phyloP scores from a whole-genome alignment of 2,888 invertebrate species.

The Mimas tiliae region DNA sequence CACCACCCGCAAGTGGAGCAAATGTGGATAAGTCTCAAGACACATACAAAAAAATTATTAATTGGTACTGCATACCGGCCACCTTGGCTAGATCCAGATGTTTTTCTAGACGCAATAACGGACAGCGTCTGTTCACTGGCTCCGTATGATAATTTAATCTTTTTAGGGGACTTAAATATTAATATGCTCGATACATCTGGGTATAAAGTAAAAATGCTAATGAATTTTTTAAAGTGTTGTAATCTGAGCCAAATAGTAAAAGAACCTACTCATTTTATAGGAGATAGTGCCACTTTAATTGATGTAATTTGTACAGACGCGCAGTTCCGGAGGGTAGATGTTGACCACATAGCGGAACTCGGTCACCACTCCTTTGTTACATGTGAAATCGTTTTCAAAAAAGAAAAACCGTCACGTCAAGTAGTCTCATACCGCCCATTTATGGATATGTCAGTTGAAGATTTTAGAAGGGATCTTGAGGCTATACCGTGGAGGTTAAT shows the following conservation, averaged over 20 bases:
- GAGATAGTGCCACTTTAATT: neutral
- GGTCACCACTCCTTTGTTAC: constrained; percentile 20
- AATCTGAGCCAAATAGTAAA: neutral
- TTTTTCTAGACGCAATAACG: constrained; percentile 4
- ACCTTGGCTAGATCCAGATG: constrained; percentile 5
- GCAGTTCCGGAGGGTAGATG: neutral
- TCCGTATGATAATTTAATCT: neutral
- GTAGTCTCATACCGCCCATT: constrained; percentile 16
- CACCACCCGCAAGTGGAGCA: no score
- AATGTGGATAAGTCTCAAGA: no score
- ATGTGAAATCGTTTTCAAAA: neutral
- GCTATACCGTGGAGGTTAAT: neutral
- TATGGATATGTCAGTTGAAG: neutral
- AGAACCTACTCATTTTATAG: neutral
- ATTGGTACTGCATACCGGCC: constrained; percentile 14
- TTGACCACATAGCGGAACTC: constrained; percentile 1
- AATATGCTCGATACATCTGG: neutral
- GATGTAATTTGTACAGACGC: constrained; percentile 25
- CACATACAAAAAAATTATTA: no score
- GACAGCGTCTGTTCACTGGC: neutral
- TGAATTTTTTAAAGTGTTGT: neutral
- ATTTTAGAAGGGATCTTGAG: neutral
- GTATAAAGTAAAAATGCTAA: neutral
- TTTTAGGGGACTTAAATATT: constrained; percentile 25
- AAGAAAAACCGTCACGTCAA: neutral